A percentile compares a stretch with the other conserved stretches of the same genome.
Conservation (phyloP, 2,888 invertebrate species). For the Agriopis aurantiaria region DNA sequence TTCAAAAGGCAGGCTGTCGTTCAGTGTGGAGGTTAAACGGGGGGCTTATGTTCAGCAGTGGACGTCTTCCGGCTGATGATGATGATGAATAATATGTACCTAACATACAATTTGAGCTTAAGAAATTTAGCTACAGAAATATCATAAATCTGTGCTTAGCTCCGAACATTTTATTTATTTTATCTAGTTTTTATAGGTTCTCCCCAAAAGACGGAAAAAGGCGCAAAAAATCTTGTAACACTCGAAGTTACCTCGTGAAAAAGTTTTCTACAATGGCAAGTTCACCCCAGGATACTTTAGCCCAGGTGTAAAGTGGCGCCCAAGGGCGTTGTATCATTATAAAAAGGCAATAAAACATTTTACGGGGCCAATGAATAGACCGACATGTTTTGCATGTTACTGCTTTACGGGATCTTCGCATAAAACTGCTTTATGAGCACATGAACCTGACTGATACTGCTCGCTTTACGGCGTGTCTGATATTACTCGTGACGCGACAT, state of each 20-base stretch:
- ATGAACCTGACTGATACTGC: slow-evolving; percentile 32
- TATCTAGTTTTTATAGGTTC: neutral
- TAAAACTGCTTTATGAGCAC: slow-evolving; percentile 30
- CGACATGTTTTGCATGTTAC: slow-evolving; percentile 35
- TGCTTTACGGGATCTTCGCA: slow-evolving; percentile 18
- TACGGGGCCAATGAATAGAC: slow-evolving; percentile 27
- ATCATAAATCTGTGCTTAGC: too few relatives aligned
- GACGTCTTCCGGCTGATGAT: too few relatives aligned
- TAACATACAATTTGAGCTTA: too few relatives aligned
- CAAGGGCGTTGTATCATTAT: slow-evolving; percentile 29
- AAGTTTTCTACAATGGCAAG: slow-evolving; percentile 7
- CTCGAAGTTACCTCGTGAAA: slow-evolving; percentile 21
- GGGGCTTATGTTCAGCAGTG: too few relatives aligned
- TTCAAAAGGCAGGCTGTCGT: too few relatives aligned
- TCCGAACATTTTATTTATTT: too few relatives aligned
- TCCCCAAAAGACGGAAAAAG: neutral
- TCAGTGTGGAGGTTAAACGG: too few relatives aligned
- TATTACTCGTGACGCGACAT: slow-evolving; percentile 12
- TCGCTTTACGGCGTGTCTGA: slow-evolving; percentile 27
- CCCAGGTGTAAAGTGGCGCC: slow-evolving; percentile 24
- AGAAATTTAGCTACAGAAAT: too few relatives aligned
- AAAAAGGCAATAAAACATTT: slow-evolving; percentile 32
- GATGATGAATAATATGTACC: too few relatives aligned
- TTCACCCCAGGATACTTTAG: slow-evolving; percentile 1
- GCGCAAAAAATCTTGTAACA: slow-evolving; percentile 7